Conservation (phyloP, 2,113 vertebrate genomes). For the Syrrhaptes paradoxus region DNA sequence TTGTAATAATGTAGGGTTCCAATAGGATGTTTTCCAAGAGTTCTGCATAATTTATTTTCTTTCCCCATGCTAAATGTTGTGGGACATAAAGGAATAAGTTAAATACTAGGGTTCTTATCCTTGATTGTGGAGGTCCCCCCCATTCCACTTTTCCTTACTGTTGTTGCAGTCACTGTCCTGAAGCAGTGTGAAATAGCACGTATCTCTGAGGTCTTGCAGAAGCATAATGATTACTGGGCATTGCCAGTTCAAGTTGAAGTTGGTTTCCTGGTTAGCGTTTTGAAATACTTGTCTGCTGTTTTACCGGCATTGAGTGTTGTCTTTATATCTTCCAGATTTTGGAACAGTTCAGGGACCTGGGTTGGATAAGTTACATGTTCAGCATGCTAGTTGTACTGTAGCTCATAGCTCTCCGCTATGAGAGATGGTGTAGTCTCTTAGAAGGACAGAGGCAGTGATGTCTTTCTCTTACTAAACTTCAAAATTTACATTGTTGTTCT, state of each 20-base stretch:
- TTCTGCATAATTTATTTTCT: neutral
- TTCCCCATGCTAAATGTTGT: rapidly evolving
- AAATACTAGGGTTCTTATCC: neutral
- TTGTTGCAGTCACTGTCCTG: neutral
- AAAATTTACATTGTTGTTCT: neutral
- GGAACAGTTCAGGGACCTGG: neutral
- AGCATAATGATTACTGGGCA: neutral
- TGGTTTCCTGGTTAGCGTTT: neutral
- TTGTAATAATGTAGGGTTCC: neutral
- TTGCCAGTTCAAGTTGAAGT: neutral
- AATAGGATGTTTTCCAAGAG: neutral
- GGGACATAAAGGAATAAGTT: neutral
- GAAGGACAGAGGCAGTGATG: neutral
- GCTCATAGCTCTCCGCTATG: neutral
- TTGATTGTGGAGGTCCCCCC: neutral
- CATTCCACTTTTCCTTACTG: neutral
- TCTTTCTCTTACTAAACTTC: neutral
- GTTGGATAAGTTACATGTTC: neutral
- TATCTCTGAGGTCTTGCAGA: neutral
- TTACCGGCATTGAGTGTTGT: neutral
- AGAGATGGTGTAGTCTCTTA: neutral
- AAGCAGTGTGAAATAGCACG: rapidly evolving
- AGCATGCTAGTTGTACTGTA: neutral
- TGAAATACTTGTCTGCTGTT: neutral
- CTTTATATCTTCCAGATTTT: neutral